Conservation (phyloP, 2,888 invertebrate genomes). For the Eupithecia inturbata region DNA sequence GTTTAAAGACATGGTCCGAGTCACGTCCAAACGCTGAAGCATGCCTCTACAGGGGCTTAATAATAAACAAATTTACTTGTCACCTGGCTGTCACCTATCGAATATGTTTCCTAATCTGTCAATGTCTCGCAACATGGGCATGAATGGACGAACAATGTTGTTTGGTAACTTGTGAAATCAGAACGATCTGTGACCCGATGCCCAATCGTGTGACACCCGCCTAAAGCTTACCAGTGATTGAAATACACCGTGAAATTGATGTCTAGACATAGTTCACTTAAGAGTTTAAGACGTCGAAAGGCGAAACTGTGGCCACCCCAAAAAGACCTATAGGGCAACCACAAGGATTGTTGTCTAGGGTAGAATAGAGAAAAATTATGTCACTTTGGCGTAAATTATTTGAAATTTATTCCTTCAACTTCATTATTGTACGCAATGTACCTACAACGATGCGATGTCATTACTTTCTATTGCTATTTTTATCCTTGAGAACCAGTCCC, state of each 20-base stretch:
- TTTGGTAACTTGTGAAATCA: constrained; percentile 1
- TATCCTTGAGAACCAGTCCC: no score
- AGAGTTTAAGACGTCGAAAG: no score
- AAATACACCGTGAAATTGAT: constrained; percentile 6
- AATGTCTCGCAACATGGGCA: background rate
- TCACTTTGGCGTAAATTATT: no score
- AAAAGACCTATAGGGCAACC: no score
- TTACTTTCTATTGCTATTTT: no score
- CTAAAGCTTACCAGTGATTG: background rate
- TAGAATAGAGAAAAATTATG: no score
- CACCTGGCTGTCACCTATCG: background rate
- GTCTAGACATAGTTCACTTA: constrained; percentile 2
- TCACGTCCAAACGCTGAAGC: background rate
- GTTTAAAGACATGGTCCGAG: background rate
- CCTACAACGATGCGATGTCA: no score
- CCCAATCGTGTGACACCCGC: background rate
- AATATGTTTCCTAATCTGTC: background rate
- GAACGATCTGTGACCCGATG: background rate
- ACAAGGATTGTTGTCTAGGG: no score
- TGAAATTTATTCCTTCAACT: no score
- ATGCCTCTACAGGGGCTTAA: background rate
- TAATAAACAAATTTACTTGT: background rate
- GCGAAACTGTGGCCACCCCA: no score
- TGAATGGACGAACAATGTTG: background rate
- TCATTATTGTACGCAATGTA: no score